Base-by-base conservation (phyloP, 2,113 vertebrate species). In the Phycodurus eques region DNA sequence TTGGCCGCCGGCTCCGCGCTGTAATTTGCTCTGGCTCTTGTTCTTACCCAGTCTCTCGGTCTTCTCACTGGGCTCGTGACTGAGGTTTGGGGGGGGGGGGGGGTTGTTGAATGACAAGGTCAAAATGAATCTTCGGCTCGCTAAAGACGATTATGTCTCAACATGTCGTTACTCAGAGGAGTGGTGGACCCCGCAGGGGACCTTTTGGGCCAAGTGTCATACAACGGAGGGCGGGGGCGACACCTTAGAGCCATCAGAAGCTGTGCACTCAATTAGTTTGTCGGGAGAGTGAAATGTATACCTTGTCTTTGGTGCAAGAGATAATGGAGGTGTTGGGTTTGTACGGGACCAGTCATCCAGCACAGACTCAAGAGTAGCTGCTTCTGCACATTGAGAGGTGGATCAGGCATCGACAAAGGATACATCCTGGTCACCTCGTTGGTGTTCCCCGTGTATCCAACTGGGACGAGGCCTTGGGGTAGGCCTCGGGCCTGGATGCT, bases 91-190 rank as follows among this genome's bases (percentile, higher is more conserved):
- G 78, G 83, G 77, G 76, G 72, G 83, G 77, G 77, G 54, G 79
- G 86, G 91, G 90, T 89, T n/a, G n/a, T n/a, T n/a, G 27, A 27
- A 27, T 27, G 90, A 90, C 75, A 81, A 83, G 90, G 92, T 92
- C 92, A 92, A 83, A 91, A 90, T 85, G 90, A 92, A 92, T 92
- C 89, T 91, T 92, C 90, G 88, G 77, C 77, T 83, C 59, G 73
- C 81, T 56, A 83, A 83, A 89, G 90, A 92, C 92, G 90, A 93
- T 92, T 92, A 92, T 90, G 91, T 91, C 86, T 88, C 91, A 91
- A 92, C 90, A 88, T 83, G 83, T 88, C 67, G 83, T 90, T 90
- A 91, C 91, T 91, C 88, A 91, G 88, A 91, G 83, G 75, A 81
- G 83, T 76, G 66, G 31, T 0, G 31, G 81, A 86, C 85, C 87